phyloP scores from a whole-genome alignment of 1,140 invertebrate genomes.

The Ostrea denselamellosa region DNA sequence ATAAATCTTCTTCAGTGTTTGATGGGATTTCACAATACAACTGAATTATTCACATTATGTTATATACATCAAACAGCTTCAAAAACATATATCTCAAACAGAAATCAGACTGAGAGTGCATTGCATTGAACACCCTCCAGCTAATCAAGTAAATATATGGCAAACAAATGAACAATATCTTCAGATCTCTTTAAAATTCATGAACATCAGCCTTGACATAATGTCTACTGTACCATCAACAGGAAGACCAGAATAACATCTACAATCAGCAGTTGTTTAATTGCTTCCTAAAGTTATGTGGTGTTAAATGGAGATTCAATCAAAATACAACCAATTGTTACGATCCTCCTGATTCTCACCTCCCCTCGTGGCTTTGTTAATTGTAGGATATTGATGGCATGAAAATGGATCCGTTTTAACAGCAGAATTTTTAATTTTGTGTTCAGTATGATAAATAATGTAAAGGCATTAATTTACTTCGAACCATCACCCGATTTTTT shows the following conservation, averaged over 20 bases:
- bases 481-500: not conserved
- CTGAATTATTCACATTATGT: not conserved
- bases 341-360: not conserved
- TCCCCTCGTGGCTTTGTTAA: not conserved
- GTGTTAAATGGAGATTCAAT: not conserved
- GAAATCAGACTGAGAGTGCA: not conserved
- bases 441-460: not conserved
- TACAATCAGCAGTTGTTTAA: not conserved
- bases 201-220: not conserved
- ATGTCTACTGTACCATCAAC: not conserved
- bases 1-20: not conserved
- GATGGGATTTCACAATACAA: not conserved
- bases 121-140: not conserved
- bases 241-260: not conserved
- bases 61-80: not conserved
- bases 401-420: not conserved
- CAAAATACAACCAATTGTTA: not conserved
- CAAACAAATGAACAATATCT: not conserved
- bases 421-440: not conserved
- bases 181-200: not conserved
- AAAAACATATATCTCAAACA: not conserved
- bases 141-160: not conserved
- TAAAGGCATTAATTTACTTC: not conserved
- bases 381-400: not conserved
- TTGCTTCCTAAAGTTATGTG: not conserved